Evolutionary conservation across 2,113 vertebrate species (phyloP).

Genomic region (Saguinus imperator): DNA sequence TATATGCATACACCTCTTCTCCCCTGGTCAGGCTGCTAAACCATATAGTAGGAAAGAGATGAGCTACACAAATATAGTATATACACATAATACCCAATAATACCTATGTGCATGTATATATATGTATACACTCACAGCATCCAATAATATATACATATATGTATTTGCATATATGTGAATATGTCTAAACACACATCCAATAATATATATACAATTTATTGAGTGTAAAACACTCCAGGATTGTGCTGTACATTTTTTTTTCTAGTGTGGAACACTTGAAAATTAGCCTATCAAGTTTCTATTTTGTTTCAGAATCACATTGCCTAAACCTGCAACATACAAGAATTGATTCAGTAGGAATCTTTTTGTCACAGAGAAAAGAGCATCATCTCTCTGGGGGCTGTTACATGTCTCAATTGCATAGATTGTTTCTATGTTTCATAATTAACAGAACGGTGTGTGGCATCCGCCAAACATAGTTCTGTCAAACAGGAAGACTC

Average conservation of each 20-base stretch:
- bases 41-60: background rate
- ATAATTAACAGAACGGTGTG: constrained; percentile 54
- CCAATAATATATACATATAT: too few relatives aligned
- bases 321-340: constrained; percentile 25
- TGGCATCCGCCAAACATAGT: constrained; percentile 19
- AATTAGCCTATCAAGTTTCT: background rate
- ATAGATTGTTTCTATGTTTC: constrained; percentile 64
- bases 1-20: fast-evolving
- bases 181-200: too few relatives aligned
- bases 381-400: constrained; percentile 17
- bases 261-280: background rate
- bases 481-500: constrained; percentile 33
- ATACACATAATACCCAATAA: too few relatives aligned
- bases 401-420: constrained; percentile 56
- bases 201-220: too few relatives aligned
- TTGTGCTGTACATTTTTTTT: background rate
- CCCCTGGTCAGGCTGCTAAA: background rate
- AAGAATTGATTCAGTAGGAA: constrained; percentile 18
- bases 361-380: constrained; percentile 39
- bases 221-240: background rate
- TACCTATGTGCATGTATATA: too few relatives aligned
- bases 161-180: too few relatives aligned
- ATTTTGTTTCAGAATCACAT: constrained; percentile 15
- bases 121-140: too few relatives aligned
- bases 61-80: background rate